These are phyloP conservation scores for Saimiri boliviensis DNA, from an alignment of 2,113 vertebrate species.

Conservation along the genomic window DNA sequence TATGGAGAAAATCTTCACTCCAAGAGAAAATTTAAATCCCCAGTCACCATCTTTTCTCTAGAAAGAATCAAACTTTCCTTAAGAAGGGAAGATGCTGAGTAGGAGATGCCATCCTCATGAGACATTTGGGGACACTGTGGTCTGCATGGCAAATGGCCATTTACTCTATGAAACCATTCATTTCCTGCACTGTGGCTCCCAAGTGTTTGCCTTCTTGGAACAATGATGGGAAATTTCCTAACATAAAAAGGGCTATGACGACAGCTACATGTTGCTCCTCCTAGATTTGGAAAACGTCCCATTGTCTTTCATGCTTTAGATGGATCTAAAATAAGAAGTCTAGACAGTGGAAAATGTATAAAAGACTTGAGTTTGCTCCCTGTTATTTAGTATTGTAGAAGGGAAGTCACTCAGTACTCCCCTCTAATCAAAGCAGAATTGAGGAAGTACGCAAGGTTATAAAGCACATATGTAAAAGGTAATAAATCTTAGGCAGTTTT, in stretches of 20 bases:
- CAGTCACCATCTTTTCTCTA: conserved; percentile 27
- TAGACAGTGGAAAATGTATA: conserved; percentile 59
- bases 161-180: conserved; percentile 39
- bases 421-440: background rate
- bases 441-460: background rate
- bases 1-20: background rate
- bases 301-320: conserved; percentile 45
- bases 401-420: background rate
- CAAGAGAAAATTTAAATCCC: background rate
- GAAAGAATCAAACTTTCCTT: conserved; percentile 15
- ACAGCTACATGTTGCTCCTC: conserved; percentile 16
- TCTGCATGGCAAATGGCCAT: background rate
- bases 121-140: background rate
- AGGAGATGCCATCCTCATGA: background rate
- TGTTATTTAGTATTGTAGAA: background rate
- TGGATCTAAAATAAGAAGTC: conserved; percentile 60
- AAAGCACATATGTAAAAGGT: background rate
- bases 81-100: conserved; percentile 38
- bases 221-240: conserved; percentile 63
- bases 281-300: conserved; percentile 56
- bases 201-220: conserved; percentile 64
- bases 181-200: conserved; percentile 52
- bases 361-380: background rate
- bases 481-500: conserved; percentile 1
- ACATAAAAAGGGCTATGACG: background rate